Conservation (phyloP, 2,888 invertebrate species). For the Cryptus viduatorius region DNA sequence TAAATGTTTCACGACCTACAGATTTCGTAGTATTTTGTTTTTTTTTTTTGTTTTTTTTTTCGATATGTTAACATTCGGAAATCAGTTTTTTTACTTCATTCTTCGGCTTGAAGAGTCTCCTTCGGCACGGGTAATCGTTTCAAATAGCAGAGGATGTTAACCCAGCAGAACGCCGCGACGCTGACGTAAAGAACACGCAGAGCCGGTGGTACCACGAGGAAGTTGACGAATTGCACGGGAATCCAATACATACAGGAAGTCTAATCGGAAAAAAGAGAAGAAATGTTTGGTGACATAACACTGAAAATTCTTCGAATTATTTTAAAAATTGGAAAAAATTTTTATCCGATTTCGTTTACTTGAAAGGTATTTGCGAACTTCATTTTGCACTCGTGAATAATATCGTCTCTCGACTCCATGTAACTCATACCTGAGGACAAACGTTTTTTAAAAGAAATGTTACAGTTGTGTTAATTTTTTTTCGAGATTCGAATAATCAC, state of each 20-base stretch:
- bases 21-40: not conserved
- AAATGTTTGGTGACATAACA: slow-evolving; percentile 1
- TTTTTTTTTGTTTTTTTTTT: not conserved
- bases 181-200: slow-evolving; percentile 93
- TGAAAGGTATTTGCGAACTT: slow-evolving; percentile 90
- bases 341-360: slow-evolving; percentile 75
- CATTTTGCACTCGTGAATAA: slow-evolving; percentile 89
- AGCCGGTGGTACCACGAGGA: slow-evolving; percentile 90
- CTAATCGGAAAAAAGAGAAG: slow-evolving; percentile 74
- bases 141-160: slow-evolving; percentile 93
- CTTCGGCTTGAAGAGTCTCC: slow-evolving; percentile 17
- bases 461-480: not conserved
- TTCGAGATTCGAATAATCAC: slow-evolving; percentile 9
- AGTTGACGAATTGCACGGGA: slow-evolving; percentile 93
- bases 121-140: slow-evolving; percentile 84
- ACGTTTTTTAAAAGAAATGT: not conserved
- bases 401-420: slow-evolving; percentile 90
- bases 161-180: slow-evolving; percentile 92
- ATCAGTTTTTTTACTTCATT: slow-evolving; percentile 31
- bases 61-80: slow-evolving; percentile 9
- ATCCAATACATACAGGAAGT: slow-evolving; percentile 94
- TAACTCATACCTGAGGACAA: slow-evolving; percentile 89
- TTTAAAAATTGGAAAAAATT: slow-evolving; percentile 12
- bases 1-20: not conserved
- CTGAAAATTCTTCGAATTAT: not conserved